phyloP scores from a whole-genome alignment of 1,140 invertebrate species.

The Drosophila pachea region DNA sequence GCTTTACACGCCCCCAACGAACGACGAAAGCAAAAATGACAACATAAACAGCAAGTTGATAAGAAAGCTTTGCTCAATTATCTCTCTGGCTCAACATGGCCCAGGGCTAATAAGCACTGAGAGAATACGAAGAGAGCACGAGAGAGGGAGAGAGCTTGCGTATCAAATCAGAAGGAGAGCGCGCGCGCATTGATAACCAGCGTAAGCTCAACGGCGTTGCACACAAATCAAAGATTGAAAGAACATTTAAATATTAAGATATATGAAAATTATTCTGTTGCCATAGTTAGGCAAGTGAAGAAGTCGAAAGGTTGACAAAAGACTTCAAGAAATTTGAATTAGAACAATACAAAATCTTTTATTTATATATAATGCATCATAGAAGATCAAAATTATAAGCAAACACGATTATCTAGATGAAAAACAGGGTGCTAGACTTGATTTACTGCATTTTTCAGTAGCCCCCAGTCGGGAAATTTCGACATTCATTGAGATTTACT shows the following conservation, averaged over 20 bases:
- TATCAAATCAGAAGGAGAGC: constrained; percentile 17
- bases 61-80: constrained; percentile 56
- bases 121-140: constrained; percentile 14
- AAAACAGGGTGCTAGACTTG: not conserved
- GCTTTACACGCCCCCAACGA: constrained; percentile 29
- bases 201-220: constrained; percentile 19
- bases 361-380: no score
- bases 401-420: no score
- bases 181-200: constrained; percentile 40
- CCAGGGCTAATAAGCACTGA: constrained; percentile 48
- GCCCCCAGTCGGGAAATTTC: not conserved
- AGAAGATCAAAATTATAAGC: no score
- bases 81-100: constrained; percentile 25
- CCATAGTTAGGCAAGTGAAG: not conserved
- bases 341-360: not conserved
- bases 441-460: not conserved
- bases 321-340: not conserved
- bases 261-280: not conserved
- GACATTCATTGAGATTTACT: not conserved
- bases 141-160: constrained; percentile 5
- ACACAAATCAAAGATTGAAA: constrained; percentile 20
- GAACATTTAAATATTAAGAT: not conserved
- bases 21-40: constrained; percentile 16
- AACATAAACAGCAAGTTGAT: constrained; percentile 43
- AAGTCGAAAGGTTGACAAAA: not conserved